Percentiles rank a stretch among this genome's conserved stretches.
These are phyloP conservation scores for Drosophila putrida DNA, from an alignment of 2,888 invertebrate genomes.

Conservation along the genomic window DNA sequence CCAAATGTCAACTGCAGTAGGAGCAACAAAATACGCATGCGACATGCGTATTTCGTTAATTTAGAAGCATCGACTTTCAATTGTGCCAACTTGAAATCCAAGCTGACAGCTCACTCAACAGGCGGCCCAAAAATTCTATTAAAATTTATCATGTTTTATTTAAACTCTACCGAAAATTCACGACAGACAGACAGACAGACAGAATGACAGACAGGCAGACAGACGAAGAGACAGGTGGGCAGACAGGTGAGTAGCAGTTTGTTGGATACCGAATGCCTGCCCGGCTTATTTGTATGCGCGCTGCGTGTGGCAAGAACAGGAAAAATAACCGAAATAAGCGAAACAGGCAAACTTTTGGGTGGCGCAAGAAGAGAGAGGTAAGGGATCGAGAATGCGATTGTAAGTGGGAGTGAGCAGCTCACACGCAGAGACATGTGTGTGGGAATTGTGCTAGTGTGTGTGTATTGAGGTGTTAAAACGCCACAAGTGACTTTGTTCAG, in stretches of 20 bases:
- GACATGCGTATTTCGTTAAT: constrained; percentile 22
- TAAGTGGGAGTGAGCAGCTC: constrained; percentile 17
- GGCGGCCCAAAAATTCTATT: constrained; percentile 55
- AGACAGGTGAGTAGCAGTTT: constrained; percentile 15
- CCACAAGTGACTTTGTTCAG: constrained; percentile 76
- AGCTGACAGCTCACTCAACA: constrained; percentile 53
- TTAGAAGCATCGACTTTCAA: constrained; percentile 26
- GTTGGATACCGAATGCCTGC: constrained; percentile 1
- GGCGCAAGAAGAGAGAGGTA: not conserved
- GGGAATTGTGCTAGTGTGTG: constrained; percentile 17
- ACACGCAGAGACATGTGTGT: constrained; percentile 31
- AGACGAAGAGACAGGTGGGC: not conserved
- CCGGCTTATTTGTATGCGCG: constrained; percentile 66
- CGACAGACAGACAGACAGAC: not conserved
- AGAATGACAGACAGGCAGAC: too few species aligned
- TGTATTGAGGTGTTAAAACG: constrained; percentile 68
- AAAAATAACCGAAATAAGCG: constrained; percentile 66
- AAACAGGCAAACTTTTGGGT: constrained; percentile 38
- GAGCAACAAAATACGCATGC: not conserved
- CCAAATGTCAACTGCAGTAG: constrained; percentile 45
- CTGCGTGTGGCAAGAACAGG: constrained; percentile 51
- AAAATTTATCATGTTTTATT: constrained; percentile 65
- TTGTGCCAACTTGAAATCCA: constrained; percentile 26
- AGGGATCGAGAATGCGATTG: not conserved
- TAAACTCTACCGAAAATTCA: constrained; percentile 53